These are phyloP conservation scores for Pollicipes pollicipes DNA, from an alignment of 1,140 invertebrate genomes.

Conservation along the genomic window DNA sequence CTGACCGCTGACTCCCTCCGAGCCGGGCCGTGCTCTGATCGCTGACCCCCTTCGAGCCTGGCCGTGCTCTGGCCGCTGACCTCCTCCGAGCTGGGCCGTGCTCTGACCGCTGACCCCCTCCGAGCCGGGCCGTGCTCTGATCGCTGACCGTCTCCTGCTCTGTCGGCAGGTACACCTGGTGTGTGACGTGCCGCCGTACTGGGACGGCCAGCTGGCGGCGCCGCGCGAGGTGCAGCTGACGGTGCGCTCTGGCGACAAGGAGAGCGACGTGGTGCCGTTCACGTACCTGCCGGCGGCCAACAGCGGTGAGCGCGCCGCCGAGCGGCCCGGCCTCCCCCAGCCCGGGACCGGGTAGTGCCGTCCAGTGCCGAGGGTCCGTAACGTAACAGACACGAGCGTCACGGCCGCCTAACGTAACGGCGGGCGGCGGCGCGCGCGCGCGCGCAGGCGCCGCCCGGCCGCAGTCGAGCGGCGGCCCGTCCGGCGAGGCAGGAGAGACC, in stretches of 20 bases:
- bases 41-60: too few species aligned
- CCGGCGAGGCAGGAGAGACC: too few species aligned
- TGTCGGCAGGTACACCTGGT: slow-evolving; percentile 70
- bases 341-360: not conserved
- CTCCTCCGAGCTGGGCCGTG: slow-evolving; percentile 8
- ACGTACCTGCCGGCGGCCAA: not conserved
- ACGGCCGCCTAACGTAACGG: not conserved
- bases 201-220: slow-evolving; percentile 22
- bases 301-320: not conserved
- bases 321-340: not conserved
- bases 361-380: not conserved
- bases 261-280: not conserved
- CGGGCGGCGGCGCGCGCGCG: too few species aligned
- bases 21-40: too few species aligned
- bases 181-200: slow-evolving; percentile 68
- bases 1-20: too few species aligned
- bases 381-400: not conserved
- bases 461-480: too few species aligned
- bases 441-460: too few species aligned
- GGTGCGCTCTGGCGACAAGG: not conserved
- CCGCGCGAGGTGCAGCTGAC: not conserved
- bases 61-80: too few species aligned
- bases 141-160: slow-evolving; percentile 12
- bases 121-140: slow-evolving; percentile 10
- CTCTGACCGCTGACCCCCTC: slow-evolving; percentile 7